These are phyloP conservation scores for Dipodomys merriami DNA, from an alignment of 2,113 vertebrate species.

Conservation along the genomic window DNA sequence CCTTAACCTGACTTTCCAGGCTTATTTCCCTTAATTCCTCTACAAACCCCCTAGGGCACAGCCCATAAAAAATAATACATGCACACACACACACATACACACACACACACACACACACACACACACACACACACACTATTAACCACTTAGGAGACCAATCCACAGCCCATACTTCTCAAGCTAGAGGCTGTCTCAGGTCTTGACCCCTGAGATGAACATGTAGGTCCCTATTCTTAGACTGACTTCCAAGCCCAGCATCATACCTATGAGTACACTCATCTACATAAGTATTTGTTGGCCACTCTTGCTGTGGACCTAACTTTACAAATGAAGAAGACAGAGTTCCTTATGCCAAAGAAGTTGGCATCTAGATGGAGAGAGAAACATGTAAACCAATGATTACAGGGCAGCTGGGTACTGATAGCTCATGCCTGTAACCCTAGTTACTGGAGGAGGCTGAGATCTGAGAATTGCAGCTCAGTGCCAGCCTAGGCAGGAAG, in stretches of 20 bases:
- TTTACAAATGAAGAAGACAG: background rate
- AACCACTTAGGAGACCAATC: background rate
- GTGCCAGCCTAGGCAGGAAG: too few relatives aligned
- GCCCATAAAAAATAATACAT: background rate
- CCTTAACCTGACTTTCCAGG: constrained; percentile 13
- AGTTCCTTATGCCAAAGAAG: background rate
- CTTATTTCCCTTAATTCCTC: constrained; percentile 28
- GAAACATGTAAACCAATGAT: background rate
- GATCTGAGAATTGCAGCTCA: too few relatives aligned
- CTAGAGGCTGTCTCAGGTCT: background rate
- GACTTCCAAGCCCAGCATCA: background rate
- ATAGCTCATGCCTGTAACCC: too few relatives aligned
- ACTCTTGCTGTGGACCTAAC: background rate
- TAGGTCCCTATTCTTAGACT: background rate
- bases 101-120: background rate
- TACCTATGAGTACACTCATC: background rate
- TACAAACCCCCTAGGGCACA: background rate
- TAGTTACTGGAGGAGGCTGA: too few relatives aligned
- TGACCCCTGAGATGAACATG: background rate
- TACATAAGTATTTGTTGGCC: background rate
- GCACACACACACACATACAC: background rate
- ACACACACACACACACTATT: background rate
- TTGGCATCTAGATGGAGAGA: background rate
- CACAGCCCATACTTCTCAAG: background rate
- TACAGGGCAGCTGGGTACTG: background rate